Evolutionary conservation across 1,140 invertebrate species (phyloP), one percentile per base, ranked within the genome.

Genomic region (Steinernema khuongi): DNA sequence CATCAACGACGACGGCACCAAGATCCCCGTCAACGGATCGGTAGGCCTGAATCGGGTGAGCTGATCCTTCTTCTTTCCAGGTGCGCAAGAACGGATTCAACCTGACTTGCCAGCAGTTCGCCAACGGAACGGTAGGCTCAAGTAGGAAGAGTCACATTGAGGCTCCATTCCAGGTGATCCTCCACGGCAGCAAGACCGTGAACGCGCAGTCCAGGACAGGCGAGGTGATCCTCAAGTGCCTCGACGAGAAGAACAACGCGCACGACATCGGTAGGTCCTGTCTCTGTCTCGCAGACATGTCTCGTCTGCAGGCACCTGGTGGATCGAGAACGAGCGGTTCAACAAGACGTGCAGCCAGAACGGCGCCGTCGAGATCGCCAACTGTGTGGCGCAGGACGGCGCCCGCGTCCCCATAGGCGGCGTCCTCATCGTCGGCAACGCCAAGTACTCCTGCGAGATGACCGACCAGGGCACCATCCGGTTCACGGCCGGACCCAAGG

Each of bases 311-410:
- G 50, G 50, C 4, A 60, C 50, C 26, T 60, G 11, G 11, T 60
- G 50, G 50, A 26, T 60, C 19, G 50, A 60, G 22, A 60, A 60
- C 50, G 50, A 60, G 50, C 50, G 50, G 4, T 60, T 60, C 50
- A 60, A 60, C 50, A 60, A 60, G 50, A 60, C 50, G 11, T 60
- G 50, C 50, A 60, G 26, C 50, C 7, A 60, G 50, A 11, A 60
- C 50, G 50, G 50, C 22, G 11, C 11, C 4, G 50, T 60, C 11
- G 50, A 60, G 19, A 60, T 60, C 50, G 26, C 50, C 50, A 60
- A 60, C 50, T 60, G 50, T 22, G 26, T 60, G 4, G 50, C 7
- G 4, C 50, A 60, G 50, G 50, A 60, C 50, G 50, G 50, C 14
- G 50, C 26, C 19, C 11, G 22, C 4, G 50, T 60, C 4, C 50